A percentile compares a stretch with the other conserved stretches of the same genome.
These are phyloP conservation scores for Rhinoptilus africanus DNA, from an alignment of 2,113 vertebrate species.

Conservation along the genomic window DNA sequence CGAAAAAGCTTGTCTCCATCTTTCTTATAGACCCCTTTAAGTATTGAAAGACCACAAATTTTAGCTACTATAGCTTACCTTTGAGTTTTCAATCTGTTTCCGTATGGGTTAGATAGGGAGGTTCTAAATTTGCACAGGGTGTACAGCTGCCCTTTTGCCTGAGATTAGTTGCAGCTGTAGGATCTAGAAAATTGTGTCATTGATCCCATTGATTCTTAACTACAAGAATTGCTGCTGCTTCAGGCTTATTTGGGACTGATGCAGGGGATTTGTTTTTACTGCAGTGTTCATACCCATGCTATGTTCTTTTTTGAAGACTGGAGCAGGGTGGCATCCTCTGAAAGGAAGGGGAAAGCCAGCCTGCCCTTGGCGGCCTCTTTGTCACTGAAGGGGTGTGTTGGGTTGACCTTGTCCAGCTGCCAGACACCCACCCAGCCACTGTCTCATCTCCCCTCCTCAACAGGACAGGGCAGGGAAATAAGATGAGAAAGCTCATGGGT, in stretches of 20 bases:
- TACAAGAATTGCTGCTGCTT: neutral
- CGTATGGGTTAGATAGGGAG: neutral
- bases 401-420: neutral
- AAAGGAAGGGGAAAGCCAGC: neutral
- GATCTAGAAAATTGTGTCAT: neutral
- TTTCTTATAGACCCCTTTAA: neutral
- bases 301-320: neutral
- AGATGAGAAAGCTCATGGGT: neutral
- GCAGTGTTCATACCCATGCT: neutral
- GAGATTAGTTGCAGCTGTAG: neutral
- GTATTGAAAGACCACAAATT: neutral
- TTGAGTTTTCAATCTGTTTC: neutral
- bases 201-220: neutral
- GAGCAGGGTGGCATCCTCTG: neutral
- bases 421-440: fast-evolving
- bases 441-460: neutral
- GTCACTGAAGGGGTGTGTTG: neutral
- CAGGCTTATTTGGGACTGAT: neutral
- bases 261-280: neutral
- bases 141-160: neutral
- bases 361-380: neutral
- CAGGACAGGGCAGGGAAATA: neutral
- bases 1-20: neutral
- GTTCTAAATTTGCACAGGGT: neutral
- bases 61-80: neutral